Evolutionary conservation across 2,888 invertebrate species (phyloP).

Genomic region (Nomada ferruginata): DNA sequence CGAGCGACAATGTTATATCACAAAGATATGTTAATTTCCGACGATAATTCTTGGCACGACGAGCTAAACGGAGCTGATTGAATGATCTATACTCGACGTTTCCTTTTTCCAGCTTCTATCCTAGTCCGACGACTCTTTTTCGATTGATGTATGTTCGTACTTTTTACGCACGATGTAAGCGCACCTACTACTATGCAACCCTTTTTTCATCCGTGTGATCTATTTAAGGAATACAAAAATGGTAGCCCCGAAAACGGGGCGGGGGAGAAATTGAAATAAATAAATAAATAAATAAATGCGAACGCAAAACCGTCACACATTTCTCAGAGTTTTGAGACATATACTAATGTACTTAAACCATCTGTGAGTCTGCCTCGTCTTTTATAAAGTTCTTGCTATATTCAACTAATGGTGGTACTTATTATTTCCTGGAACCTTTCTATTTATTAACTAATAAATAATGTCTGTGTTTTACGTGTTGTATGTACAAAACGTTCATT

Average conservation of each 20-base stretch:
- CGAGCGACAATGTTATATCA: background rate
- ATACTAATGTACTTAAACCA: constrained; percentile 80
- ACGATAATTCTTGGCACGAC: constrained; percentile 44
- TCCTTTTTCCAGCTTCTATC: constrained; percentile 60
- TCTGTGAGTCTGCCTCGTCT: constrained; percentile 83
- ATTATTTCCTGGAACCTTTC: constrained; percentile 49
- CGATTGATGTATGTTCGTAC: constrained; percentile 70
- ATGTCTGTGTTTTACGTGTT: background rate
- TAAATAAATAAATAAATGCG: constrained; percentile 56
- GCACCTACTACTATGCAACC: constrained; percentile 62
- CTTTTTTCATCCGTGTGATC: constrained; percentile 70
- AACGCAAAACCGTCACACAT: constrained; percentile 62
- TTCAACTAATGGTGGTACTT: constrained; percentile 72
- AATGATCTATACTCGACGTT: constrained; percentile 45
- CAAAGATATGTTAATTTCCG: background rate
- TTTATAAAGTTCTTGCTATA: constrained; percentile 84
- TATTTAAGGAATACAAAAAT: constrained; percentile 40
- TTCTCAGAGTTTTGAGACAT: constrained; percentile 75
- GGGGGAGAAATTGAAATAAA: constrained; percentile 27
- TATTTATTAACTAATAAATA: constrained; percentile 11
- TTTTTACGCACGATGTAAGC: constrained; percentile 69
- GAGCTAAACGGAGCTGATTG: constrained; percentile 42
- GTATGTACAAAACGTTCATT: background rate
- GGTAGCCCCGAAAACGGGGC: background rate
- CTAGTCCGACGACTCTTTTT: constrained; percentile 57